Evolutionary conservation across 2,888 invertebrate genomes (phyloP).

Genomic region (Nebria salina): DNA sequence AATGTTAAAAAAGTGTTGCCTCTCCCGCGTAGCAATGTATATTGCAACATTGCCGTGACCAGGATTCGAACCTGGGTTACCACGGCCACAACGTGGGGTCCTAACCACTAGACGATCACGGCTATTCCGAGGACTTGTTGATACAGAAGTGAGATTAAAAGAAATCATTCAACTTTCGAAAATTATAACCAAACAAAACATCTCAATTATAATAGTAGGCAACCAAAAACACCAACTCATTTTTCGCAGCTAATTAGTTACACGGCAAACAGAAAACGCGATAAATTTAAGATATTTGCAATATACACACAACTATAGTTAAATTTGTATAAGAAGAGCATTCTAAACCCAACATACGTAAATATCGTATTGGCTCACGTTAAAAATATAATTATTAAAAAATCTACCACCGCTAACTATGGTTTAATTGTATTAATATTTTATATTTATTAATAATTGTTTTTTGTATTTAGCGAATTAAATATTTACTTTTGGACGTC

Average conservation of each 20-base stretch:
- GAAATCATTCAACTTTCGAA: not conserved
- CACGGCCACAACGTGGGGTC: conserved; percentile 1
- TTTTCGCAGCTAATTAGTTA: too few species aligned
- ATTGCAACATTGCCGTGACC: conserved; percentile 1
- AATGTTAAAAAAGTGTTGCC: not conserved
- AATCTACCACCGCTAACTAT: too few species aligned
- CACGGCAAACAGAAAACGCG: too few species aligned
- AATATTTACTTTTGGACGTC: conserved; percentile 35
- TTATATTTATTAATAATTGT: too few species aligned
- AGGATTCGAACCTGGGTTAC: conserved; percentile 1
- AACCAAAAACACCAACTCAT: not conserved
- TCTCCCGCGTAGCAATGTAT: not conserved
- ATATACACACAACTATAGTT: too few species aligned
- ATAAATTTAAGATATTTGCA: too few species aligned
- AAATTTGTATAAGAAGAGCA: too few species aligned
- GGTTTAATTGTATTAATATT: too few species aligned
- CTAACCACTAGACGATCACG: conserved; percentile 1
- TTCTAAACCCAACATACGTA: too few species aligned
- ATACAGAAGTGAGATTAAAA: not conserved
- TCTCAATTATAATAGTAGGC: not conserved
- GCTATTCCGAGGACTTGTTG: not conserved
- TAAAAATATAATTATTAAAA: too few species aligned
- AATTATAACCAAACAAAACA: too few species aligned
- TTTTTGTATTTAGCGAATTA: not conserved
- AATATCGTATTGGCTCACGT: too few species aligned